phyloP scores from a whole-genome alignment of 1,140 invertebrate species.

The Daktulosphaira vitifoliae region DNA sequence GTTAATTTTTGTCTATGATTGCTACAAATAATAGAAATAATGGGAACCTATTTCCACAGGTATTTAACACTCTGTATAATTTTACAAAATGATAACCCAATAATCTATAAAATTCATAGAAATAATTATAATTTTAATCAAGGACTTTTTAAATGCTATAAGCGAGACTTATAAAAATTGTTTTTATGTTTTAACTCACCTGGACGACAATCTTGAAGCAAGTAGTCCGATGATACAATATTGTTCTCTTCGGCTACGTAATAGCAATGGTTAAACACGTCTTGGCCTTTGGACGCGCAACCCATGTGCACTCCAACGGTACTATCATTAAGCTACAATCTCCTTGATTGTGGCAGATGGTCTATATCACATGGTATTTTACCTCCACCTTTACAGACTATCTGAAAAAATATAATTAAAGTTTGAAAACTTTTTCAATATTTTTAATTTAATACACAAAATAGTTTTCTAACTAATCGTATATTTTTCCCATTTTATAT shows the following conservation, averaged over 20 bases:
- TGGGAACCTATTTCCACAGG: not conserved
- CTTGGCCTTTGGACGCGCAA: conserved; percentile 15
- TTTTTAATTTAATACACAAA: no score
- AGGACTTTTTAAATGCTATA: not conserved
- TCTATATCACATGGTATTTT: no score
- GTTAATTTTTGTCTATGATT: no score
- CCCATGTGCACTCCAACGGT: conserved; percentile 23
- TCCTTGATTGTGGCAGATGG: not conserved
- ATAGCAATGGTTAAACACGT: not conserved
- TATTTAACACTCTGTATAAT: not conserved
- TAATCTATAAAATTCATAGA: not conserved
- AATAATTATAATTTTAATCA: not conserved
- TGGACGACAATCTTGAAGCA: not conserved
- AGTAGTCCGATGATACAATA: not conserved
- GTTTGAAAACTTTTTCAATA: no score
- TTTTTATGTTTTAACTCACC: not conserved
- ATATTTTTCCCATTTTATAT: no score
- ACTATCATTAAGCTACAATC: not conserved
- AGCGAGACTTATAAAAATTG: not conserved
- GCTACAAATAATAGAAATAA: not conserved
- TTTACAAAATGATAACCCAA: not conserved
- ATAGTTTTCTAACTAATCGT: no score
- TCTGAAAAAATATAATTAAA: no score
- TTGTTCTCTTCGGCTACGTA: not conserved
- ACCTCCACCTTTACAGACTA: no score